These are phyloP conservation scores for Crocodylus rhombifer DNA, from an alignment of 2,797 vertebrate genomes.

Conservation along the genomic window DNA sequence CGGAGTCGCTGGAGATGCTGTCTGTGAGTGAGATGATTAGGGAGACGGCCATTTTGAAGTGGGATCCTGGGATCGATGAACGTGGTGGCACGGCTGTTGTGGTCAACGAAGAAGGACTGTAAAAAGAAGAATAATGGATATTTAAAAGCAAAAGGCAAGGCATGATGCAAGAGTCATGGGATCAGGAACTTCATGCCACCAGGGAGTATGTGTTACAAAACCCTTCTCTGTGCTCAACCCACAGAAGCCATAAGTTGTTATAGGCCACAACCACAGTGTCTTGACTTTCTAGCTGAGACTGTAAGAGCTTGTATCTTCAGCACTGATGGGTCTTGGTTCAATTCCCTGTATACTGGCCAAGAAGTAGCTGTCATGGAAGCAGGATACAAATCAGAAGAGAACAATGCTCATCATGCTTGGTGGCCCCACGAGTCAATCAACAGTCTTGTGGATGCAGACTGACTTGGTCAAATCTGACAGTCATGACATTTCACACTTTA, in stretches of 20 bases:
- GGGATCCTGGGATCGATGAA: constrained; percentile 98
- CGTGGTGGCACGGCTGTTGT: constrained; percentile 96
- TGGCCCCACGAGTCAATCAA: background rate
- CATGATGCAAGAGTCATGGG: accelerated
- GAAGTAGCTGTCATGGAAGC: background rate
- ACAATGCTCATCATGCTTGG: background rate
- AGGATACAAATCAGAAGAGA: background rate
- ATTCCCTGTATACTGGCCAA: background rate
- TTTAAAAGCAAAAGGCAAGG: background rate
- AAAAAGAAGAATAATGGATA: constrained; percentile 14
- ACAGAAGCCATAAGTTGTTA: background rate
- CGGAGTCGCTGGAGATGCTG: constrained; percentile 97
- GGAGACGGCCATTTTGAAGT: constrained; percentile 93
- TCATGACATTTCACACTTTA: background rate
- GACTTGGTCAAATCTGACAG: background rate
- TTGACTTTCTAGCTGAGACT: background rate
- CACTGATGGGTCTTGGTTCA: background rate
- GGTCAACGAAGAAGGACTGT: constrained; percentile 98
- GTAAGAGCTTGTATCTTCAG: background rate
- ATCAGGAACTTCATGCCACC: background rate
- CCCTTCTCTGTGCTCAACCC: background rate
- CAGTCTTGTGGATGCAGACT: background rate
- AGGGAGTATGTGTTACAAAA: background rate
- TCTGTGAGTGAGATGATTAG: constrained; percentile 92
- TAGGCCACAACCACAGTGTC: background rate